Percentiles rank a stretch among this genome's conserved stretches.
These are phyloP conservation scores for Geococcyx californianus DNA, from an alignment of 2,113 vertebrate species.

Conservation along the genomic window DNA sequence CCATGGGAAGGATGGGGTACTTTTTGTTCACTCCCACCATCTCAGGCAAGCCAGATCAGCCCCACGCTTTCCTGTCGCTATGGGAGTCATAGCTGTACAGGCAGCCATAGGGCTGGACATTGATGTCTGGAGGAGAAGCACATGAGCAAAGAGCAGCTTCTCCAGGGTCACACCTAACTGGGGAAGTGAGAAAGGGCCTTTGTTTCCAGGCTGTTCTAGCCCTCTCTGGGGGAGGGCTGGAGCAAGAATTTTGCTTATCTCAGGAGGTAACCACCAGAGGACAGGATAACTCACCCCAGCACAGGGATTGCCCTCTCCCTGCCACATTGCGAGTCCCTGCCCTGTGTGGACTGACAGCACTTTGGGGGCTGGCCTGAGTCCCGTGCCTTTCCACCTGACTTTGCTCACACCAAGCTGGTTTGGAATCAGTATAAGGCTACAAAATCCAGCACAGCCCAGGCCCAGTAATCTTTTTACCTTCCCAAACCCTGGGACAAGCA, in stretches of 20 bases:
- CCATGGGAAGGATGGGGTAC: not conserved
- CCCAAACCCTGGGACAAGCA: not conserved
- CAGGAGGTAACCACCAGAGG: not conserved
- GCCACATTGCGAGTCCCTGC: rapidly evolving
- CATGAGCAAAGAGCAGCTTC: not conserved
- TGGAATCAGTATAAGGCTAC: not conserved
- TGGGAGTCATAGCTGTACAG: rapidly evolving
- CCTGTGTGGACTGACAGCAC: rapidly evolving
- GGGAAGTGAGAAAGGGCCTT: not conserved
- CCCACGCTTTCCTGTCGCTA: rapidly evolving
- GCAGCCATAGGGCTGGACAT: not conserved
- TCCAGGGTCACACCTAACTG: not conserved
- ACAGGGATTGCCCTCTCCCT: not conserved
- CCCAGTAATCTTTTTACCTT: not conserved
- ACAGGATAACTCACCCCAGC: not conserved
- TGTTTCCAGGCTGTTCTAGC: not conserved
- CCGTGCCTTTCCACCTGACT: not conserved
- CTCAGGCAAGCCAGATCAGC: not conserved
- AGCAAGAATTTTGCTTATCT: not conserved
- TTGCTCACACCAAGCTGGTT: not conserved
- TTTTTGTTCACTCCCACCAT: not conserved
- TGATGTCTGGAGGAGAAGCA: not conserved
- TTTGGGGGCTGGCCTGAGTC: not conserved
- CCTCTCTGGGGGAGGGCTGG: not conserved
- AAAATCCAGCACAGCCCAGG: not conserved